These are phyloP conservation scores for Turritopsis rubra DNA, from an alignment of 30 jellyfish, hydroid and myxozoan genomes.

Conservation along the genomic window DNA sequence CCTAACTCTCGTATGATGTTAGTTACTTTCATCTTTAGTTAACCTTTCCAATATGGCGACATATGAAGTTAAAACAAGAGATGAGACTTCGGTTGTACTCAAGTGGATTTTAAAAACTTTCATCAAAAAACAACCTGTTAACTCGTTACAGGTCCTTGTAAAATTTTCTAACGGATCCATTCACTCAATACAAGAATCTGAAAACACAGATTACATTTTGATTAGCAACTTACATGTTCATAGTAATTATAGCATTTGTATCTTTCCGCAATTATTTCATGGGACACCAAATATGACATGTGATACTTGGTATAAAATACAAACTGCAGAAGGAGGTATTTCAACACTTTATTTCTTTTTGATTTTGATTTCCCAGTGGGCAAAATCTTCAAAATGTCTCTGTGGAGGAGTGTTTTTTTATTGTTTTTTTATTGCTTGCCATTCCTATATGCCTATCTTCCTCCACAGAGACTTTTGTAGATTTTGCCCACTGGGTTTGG, in stretches of 20 bases:
- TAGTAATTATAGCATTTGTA: neutral
- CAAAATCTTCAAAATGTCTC: neutral
- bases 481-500: too few species aligned
- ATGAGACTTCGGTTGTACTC: neutral
- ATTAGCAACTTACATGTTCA: neutral
- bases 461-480: too few species aligned
- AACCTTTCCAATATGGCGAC: neutral
- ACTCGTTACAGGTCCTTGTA: neutral
- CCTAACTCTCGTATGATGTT: too few species aligned
- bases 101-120: neutral
- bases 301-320: neutral
- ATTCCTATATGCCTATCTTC: too few species aligned
- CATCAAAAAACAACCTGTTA: neutral
- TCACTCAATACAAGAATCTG: neutral
- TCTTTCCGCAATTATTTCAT: neutral
- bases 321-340: neutral
- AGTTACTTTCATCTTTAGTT: neutral
- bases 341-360: too few species aligned
- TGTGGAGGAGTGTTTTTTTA: too few species aligned
- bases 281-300: neutral
- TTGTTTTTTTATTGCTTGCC: too few species aligned
- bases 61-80: neutral
- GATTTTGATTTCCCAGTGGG: neutral
- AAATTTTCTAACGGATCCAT: neutral
- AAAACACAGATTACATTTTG: neutral